Base-by-base conservation (phyloP, 2,113 vertebrate genomes). In the Athene cunicularia region DNA sequence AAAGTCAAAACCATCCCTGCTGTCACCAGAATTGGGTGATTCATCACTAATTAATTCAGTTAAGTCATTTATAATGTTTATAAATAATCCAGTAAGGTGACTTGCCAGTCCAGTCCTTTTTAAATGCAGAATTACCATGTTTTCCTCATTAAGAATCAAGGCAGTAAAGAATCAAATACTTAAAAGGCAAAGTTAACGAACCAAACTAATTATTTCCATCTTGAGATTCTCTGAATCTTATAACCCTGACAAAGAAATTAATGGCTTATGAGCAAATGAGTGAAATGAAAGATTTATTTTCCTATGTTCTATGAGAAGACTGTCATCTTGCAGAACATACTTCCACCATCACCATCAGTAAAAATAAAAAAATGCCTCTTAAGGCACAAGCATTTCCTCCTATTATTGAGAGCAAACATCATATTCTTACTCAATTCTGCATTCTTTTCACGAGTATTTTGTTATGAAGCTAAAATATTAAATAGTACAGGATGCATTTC, bases 371-470 rank as follows among this genome's bases (percentile, higher is more conserved):
- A 47, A 55, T 3, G 28, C 35, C 74, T 79, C 52, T 50, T 39
- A 80, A 76, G 68, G 92, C 80, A 96, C 60, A 94, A 81, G 47
- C 39, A 86, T 81, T 86, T 94, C 60, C 53, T 90, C 60, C 49
- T 73, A 52, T 85, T 88, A 90, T 28, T 79, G 62, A 95, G 33
- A 56, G 30, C 33, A 93, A 86, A 67, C n/a, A 88, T 24, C 49
- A 79, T 75, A 77, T 28, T 95, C 35, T 73, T 89, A 72, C 0
- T 17, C 27, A 96, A 92, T 47, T 86, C 59, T 68, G 21, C 14
- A 17, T 93, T 86, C 60, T 81, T 89, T 86, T 79, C 13, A 52
- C 35, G 15, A 81, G 17, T 8, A 41, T 62, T 88, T 90, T 88
- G 35, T 90, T 86, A 39, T 9, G 35, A 83, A 81, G 23, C 23